Evolutionary conservation across 2,888 invertebrate species (phyloP), one percentile per base, ranked within the genome.

Genomic region (Coleophora flavipennella): DNA sequence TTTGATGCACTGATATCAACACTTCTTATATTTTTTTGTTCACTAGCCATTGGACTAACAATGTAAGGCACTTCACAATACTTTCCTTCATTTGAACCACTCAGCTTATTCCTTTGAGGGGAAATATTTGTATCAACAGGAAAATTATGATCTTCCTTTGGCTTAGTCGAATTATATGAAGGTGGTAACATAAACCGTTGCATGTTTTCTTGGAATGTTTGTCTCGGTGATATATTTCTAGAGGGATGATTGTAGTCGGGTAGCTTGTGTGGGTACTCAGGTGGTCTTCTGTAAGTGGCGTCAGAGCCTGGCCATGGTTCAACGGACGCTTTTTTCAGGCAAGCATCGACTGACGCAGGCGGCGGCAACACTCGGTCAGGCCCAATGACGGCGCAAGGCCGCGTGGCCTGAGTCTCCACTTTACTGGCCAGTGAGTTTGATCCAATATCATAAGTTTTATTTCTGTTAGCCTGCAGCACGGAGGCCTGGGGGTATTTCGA

Each of bases 131-230:
- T 57, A 33, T 74, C 73, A 39, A 57, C 52, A 42, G 50, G 47
- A 52, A 58, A 66, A 46, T 57, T 66, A 40, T 62, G 45, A 44
- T 78, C 74, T 47, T 79, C 76, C 65, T 57, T 67, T 49, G 59
- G 53, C 59, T 79, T 79, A 12, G 59, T 46, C 28, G 73, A 57
- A 20, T 20, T 75, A 49, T 73, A 79, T 36, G 67, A 62, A 31
- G 83, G 79, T 32, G 81, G 77, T 48, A 85, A 76, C 68, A 80
- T 75, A 36, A 85, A 75, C 44, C 85, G 72, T 50, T 70, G 81
- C 85, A 85, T 85, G 44, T 85, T 84, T 58, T 85, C 85, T 66
- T 85, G 85, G 68, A 77, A 85, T 67, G 85, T 85, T 67, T 84
- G 84, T 67, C 85, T 69, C 29, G 85, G 85, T 52, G 85, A 85